These are phyloP conservation scores for Serilophus lunatus DNA, from an alignment of 2,113 vertebrate genomes.

Conservation along the genomic window DNA sequence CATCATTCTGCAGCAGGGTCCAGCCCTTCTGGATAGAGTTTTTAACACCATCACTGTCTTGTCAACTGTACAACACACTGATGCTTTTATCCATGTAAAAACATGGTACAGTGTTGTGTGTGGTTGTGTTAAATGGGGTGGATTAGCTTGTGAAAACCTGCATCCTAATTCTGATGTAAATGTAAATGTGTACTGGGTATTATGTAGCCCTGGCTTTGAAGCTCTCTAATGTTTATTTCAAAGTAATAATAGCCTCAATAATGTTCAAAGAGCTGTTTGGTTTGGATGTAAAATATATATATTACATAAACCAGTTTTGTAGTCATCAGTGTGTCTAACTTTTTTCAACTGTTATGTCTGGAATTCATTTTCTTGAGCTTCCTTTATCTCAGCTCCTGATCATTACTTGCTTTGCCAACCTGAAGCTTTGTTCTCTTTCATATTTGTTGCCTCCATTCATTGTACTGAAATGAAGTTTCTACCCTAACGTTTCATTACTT, in stretches of 20 bases:
- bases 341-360: neutral
- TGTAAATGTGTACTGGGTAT: neutral
- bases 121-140: neutral
- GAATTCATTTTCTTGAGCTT: constrained; percentile 40
- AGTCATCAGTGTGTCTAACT: neutral
- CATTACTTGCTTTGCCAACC: constrained; percentile 21
- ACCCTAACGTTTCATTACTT: neutral
- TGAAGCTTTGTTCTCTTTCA: constrained; percentile 30
- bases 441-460: neutral
- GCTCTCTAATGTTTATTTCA: constrained; percentile 43
- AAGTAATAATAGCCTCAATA: constrained; percentile 38
- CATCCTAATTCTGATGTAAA: constrained; percentile 7
- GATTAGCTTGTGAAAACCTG: neutral
- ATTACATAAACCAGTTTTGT: neutral
- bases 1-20: rapidly evolving
- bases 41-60: neutral
- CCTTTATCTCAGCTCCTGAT: constrained; percentile 35
- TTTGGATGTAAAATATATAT: constrained; percentile 32
- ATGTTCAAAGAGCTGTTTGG: constrained; percentile 44
- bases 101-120: neutral
- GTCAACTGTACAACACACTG: neutral
- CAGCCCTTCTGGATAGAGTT: neutral
- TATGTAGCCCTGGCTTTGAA: constrained; percentile 19
- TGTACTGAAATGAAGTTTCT: neutral
- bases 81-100: neutral